Conservation (phyloP, 2,113 vertebrate species). For the Pelecanoides urinatrix region DNA sequence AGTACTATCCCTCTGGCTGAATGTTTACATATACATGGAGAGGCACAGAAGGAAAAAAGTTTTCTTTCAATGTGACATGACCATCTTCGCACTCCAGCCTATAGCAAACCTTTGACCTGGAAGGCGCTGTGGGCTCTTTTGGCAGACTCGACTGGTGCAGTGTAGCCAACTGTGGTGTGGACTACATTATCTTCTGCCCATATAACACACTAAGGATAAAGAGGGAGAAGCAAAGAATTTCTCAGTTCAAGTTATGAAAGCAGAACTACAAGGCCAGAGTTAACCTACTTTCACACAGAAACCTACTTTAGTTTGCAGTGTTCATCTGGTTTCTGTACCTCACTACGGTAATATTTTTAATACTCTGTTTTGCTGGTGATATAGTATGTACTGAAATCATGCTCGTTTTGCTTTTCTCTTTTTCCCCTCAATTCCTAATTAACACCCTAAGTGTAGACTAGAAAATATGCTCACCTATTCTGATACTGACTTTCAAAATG, state of each 20-base stretch:
- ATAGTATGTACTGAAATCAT: not conserved
- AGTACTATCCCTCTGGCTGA: not conserved
- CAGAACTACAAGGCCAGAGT: not conserved
- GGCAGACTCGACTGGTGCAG: not conserved
- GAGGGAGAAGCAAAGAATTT: not conserved
- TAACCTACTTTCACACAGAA: not conserved
- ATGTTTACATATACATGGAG: not conserved
- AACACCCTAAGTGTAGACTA: not conserved
- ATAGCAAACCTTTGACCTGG: not conserved
- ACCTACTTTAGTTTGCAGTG: not conserved
- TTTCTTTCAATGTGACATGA: not conserved
- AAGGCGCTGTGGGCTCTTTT: not conserved
- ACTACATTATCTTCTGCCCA: not conserved
- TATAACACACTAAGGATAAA: not conserved
- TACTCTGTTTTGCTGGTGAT: not conserved
- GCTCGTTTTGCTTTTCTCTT: not conserved
- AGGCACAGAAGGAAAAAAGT: not conserved
- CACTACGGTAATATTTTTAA: not conserved
- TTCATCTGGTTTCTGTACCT: not conserved
- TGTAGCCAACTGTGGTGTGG: not conserved
- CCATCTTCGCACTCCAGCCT: not conserved
- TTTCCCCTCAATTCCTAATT: not conserved
- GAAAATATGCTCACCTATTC: not conserved
- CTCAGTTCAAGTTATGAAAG: not conserved
- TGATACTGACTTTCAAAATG: not conserved